phyloP scores from a whole-genome alignment of 2,797 vertebrate genomes.

The Oreortyx pictus region DNA sequence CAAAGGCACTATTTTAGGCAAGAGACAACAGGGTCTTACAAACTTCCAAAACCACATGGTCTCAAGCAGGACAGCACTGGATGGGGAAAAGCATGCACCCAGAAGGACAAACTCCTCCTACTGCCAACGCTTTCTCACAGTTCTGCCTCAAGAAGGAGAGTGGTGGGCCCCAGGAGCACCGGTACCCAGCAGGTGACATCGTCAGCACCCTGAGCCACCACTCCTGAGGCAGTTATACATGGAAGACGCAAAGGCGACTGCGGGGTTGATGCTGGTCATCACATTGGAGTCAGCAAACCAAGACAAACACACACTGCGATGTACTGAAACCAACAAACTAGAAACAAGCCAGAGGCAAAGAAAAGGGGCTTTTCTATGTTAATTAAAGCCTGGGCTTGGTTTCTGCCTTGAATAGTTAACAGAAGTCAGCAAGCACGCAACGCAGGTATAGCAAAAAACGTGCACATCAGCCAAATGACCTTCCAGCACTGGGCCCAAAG shows the following conservation, averaged over 20 bases:
- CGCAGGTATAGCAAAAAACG: constrained; percentile 31
- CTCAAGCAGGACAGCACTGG: neutral
- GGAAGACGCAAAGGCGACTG: constrained; percentile 36
- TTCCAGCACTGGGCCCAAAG: neutral
- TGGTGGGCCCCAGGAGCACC: neutral
- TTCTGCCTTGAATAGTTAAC: constrained; percentile 57
- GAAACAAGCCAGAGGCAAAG: constrained; percentile 59
- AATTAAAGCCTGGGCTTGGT: constrained; percentile 40
- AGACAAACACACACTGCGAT: constrained; percentile 58
- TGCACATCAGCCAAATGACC: constrained; percentile 31
- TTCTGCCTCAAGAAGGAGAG: neutral
- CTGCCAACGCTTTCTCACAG: neutral
- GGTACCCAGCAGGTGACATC: neutral
- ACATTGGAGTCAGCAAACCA: constrained; percentile 59
- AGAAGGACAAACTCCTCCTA: neutral
- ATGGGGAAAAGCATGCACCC: neutral
- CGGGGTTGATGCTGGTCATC: constrained; percentile 55
- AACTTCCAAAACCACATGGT: neutral
- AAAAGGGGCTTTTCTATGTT: constrained; percentile 62
- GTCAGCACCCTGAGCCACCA: constrained; percentile 8
- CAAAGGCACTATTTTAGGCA: neutral
- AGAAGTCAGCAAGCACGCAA: constrained; percentile 45
- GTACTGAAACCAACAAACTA: constrained; percentile 63
- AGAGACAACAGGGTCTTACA: neutral
- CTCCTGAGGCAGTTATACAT: constrained; percentile 29